Evolutionary conservation across 2,113 vertebrate genomes (phyloP), one percentile per base, ranked within the genome.

Genomic region (cattle (Bos taurus)): DNA sequence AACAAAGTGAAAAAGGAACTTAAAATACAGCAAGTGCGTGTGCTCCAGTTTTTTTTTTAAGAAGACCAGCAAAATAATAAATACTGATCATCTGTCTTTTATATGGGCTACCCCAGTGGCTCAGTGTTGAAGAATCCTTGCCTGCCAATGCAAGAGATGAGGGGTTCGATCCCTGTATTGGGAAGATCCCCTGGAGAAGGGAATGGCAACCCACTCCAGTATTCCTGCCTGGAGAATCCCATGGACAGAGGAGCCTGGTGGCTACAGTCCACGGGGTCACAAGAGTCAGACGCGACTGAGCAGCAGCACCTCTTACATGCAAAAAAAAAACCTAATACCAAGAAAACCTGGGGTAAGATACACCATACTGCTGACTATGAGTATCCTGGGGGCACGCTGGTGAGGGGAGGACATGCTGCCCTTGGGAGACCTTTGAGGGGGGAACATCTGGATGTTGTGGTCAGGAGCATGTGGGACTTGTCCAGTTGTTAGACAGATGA

Each of bases 381-480:
- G 74, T 5, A 11, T n/a, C 64, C 40, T 6, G 13, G 40, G 48
- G 48, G 48, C 48, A 12, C 11, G 74, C 52, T 17, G 21, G 11
- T 0, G 10, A 26, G 2, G n/a, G n/a, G 2, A n/a, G 9, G 50
- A 4, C n/a, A 54, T 5, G 1, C 15, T 59, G 4, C 36, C 36
- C 36, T 43, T 13, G 71, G 71, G 71, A 77, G 60, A 48, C 36
- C 17, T 54, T 6, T 2, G 67, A 11, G n/a, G n/a, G 9, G 6
- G 4, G n/a, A 13, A 26, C 67, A 15, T 10, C 48, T 2, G 7
- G 10, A 52, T 6, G 46, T 13, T n/a, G 64, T 62, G 33, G 16
- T 13, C 23, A 26, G 16, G 26, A 85, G 48, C 50, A 23, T 1
- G 0, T 0, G 5, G 5, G 62, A 9, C n/a, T 6, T 6, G 30